Percentiles rank a stretch among this genome's conserved stretches.
These are phyloP conservation scores for Plectus sambesii DNA, from an alignment of 1,140 invertebrate genomes.

Conservation along the genomic window DNA sequence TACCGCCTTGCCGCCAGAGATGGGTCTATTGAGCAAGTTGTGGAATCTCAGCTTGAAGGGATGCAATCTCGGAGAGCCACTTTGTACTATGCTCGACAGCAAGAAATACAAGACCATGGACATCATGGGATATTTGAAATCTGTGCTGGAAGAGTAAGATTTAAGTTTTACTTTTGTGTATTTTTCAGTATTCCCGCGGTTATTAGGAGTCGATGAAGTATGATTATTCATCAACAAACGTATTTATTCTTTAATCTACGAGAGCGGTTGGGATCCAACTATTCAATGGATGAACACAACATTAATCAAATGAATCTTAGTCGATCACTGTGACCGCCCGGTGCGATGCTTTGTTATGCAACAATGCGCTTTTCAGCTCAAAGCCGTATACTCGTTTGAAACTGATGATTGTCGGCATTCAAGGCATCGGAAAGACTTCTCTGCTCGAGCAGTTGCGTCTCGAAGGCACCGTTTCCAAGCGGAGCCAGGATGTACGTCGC, in stretches of 20 bases:
- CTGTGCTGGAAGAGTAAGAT: conserved; percentile 54
- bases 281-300: background rate
- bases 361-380: conserved; percentile 64
- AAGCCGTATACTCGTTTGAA: conserved; percentile 89
- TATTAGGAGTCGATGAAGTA: no score
- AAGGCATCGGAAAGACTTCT: conserved; percentile 86
- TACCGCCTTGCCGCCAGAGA: conserved; percentile 74
- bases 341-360: conserved; percentile 13
- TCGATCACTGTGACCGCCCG: no score
- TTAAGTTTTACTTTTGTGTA: conserved; percentile 8
- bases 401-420: conserved; percentile 88
- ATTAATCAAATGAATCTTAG: no score
- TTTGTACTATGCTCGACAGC: conserved; percentile 78
- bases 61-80: conserved; percentile 67
- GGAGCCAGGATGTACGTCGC: conserved; percentile 58
- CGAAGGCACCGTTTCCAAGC: conserved; percentile 65
- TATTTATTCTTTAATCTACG: no score
- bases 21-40: conserved; percentile 77
- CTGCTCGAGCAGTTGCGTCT: conserved; percentile 72
- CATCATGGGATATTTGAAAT: conserved; percentile 83
- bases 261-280: background rate
- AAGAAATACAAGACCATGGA: conserved; percentile 92
- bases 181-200: conserved; percentile 7
- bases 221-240: no score
- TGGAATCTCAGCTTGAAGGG: conserved; percentile 90